Evolutionary conservation across 2,113 vertebrate species (phyloP), one percentile per base, ranked within the genome.

Genomic region (Ageneiosus marmoratus): DNA sequence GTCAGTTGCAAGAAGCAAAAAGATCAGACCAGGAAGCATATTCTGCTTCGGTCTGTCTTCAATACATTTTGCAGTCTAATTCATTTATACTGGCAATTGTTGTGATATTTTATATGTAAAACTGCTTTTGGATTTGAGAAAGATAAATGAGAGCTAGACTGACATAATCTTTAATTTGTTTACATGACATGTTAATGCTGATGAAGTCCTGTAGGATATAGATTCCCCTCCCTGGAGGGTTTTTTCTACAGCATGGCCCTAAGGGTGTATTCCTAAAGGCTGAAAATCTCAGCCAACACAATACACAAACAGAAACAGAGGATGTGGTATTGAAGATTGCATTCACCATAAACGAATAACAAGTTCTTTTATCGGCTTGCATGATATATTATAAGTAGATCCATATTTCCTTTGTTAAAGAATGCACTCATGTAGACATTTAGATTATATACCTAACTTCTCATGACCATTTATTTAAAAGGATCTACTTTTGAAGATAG

Each of bases 181-280:
- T 78, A 78, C 76, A 46, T 60, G 56, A 20, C 37, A 78, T 77
- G 51, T 24, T 77, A 41, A 22, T 60, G 2, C 76, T 77, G 53
- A 77, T 58, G 53, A 77, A 27, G 53, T 78, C 76, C 76, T 41
- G 44, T 27, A 78, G 76, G 76, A 78, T 41, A 46, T 37, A 60
- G 60, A 44, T 60, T 78, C 55, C 24, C 37, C 50, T 55, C 73
- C 55, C 53, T 46, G 5, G 44, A 60, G 76, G 37, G 46, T 50
- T 65, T 80, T 53, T 80, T 76, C 50, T 69, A 80, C 58, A 81
- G 29, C 48, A 53, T 77, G 27, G 74, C 73, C 60, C 74, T 50
- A 50, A 74, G 79, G 65, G 50, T 80, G 77, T 58, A 82, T 82
- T 67, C 78, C 82, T 87, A 85, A 79, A 84, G 79, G 69, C 87